Base-by-base conservation (phyloP, 2,113 vertebrate genomes). In the Ictidomys tridecemlineatus region DNA sequence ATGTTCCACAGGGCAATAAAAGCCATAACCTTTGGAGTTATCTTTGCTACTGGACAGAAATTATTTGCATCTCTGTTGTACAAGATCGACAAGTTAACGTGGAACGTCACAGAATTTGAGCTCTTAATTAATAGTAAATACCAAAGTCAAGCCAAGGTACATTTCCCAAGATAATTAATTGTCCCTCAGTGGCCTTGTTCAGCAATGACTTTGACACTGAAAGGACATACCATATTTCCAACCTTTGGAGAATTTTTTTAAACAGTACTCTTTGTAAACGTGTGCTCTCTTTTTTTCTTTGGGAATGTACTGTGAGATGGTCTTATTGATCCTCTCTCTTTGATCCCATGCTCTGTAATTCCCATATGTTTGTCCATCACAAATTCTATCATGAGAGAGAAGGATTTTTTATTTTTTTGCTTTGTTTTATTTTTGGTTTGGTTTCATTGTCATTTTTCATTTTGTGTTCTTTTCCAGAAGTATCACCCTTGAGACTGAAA, bases 41-140 rank as follows among this genome's bases (percentile, higher is more conserved):
- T 93, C 70, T 67, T 94, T 84, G 72, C 65, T 93, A 79, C 37
- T 76, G 56, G 89, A 96, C 58, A 94, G 92, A 94, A 96, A 95
- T 93, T 93, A 95, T 92, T 93, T 89, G 72, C 65, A 63, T 77
- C 74, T 95, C 80, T 77, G 22, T 76, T 30, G n/a, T 58, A 34
- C 5, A 34, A 94, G 51, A 72, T 39, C 30, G 56, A 65, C 16
- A 94, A 13, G 37, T 72, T 78, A 91, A 48, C 61, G 48, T 22
- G 58, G 16, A 85, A 87, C 53, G 58, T 96, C n/a, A 37, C 70
- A 79, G 70, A 94, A 65, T 79, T 72, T 80, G 70, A 97, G n/a
- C 28, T 70, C 92, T 94, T 87, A 93, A 86, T 85, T 91, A 85
- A 89, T 53, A 82, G 24, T 77, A 94, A 91, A 77, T 58, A 96